Evolutionary conservation across 2,113 vertebrate species (phyloP).

Genomic region (Trogon surrucura): DNA sequence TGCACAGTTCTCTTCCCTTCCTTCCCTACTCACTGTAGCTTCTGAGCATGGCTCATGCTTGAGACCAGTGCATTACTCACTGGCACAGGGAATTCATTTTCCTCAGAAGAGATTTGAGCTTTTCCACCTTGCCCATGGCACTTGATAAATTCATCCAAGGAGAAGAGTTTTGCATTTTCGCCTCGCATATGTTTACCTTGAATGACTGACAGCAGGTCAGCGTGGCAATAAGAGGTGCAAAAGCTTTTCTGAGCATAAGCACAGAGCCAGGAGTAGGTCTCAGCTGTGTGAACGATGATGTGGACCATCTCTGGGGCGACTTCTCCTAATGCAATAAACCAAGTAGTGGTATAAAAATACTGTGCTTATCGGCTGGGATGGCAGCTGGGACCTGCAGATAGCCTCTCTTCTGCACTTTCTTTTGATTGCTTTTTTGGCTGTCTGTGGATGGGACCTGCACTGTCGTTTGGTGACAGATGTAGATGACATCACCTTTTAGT

Average conservation of each 20-base stretch:
- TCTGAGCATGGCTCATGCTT: neutral
- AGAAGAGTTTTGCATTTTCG: neutral
- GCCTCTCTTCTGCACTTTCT: neutral
- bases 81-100: neutral
- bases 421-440: neutral
- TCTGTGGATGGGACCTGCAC: neutral
- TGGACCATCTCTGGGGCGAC: neutral
- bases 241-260: neutral
- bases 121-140: neutral
- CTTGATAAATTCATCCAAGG: neutral
- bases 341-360: neutral
- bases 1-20: neutral
- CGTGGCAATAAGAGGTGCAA: neutral
- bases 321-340: neutral
- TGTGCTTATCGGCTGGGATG: neutral
- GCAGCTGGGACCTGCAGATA: neutral
- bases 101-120: neutral
- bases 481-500: neutral
- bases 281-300: fast-evolving
- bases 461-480: neutral
- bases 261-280: neutral
- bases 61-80: neutral
- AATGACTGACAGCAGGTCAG: neutral
- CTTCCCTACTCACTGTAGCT: neutral
- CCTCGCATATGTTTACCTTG: neutral